Evolutionary conservation across 1,140 invertebrate species (phyloP), one percentile per base, ranked within the genome.

Genomic region (Rhysida immarginata): DNA sequence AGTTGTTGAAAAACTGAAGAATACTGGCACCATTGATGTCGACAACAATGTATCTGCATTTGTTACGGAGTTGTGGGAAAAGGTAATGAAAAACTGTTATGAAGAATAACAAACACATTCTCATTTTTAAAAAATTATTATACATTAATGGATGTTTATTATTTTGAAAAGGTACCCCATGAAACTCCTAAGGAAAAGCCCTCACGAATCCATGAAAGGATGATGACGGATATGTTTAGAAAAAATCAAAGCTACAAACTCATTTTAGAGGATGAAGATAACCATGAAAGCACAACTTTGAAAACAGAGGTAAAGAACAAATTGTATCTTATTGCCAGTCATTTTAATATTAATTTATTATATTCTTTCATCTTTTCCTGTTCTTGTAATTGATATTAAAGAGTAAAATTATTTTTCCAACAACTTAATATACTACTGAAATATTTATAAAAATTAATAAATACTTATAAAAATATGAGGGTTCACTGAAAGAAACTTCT

Each of bases 11-110:
- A 67, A 69, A 60, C 60, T 78, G 16, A 63, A 63, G 55, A 67
- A 74, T 11, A 77, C 74, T 0, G 68, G 66, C 14, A 70, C 72
- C 13, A 65, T 78, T 25, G 69, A 73, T 45, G 64, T 77, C 11
- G 68, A 76, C 61, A 56, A 63, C 0, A 66, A 64, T 24, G 63
- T 75, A 21, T 56, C 62, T 1, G 60, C 58, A 8, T 75, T 71
- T 69, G 68, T 68, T 1, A 62, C 56, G 29, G 68, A 73, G 60
- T 59, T 75, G 20, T 74, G 66, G 66, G 51, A 61, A 41, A 70
- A 69, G 65, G 70, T 72, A 45, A 55, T 26, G 13, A 44, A 3
- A 58, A 45, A 26, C 21, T 56, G 24, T 29, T 54, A 44, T 27
- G 27, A 43, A 29, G 46, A 26, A 24, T 44, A 2, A 25, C 52